Conservation (phyloP, 2,888 invertebrate genomes). For the Hemithea aestivaria region DNA sequence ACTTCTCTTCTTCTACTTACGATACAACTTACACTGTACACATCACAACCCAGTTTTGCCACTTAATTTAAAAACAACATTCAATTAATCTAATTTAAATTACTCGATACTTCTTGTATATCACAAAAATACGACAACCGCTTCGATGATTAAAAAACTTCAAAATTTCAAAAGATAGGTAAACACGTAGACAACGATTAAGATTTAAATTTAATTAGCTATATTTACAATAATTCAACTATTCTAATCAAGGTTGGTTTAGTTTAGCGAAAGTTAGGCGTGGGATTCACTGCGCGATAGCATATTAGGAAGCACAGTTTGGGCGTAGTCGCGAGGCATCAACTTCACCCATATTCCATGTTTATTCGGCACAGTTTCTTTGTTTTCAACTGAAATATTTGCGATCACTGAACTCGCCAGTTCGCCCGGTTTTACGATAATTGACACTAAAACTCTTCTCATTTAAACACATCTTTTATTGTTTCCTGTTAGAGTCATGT, state of each 20-base stretch:
- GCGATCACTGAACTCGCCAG: slow-evolving; percentile 57
- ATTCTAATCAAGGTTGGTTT: slow-evolving; percentile 29
- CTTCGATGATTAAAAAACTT: slow-evolving; percentile 70
- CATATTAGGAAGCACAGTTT: slow-evolving; percentile 70
- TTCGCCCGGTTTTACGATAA: slow-evolving; percentile 56
- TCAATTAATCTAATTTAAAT: slow-evolving; percentile 24
- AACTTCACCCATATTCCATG: slow-evolving; percentile 77
- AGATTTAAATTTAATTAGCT: slow-evolving; percentile 35
- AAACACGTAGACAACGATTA: slow-evolving; percentile 65
- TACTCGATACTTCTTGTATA: slow-evolving; percentile 49
- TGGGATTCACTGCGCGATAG: slow-evolving; percentile 52
- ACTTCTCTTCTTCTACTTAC: slow-evolving; percentile 51
- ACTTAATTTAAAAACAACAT: slow-evolving; percentile 52
- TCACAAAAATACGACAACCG: slow-evolving; percentile 80
- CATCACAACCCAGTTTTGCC: slow-evolving; percentile 79
- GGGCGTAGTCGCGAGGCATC: slow-evolving; percentile 34
- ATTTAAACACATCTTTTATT: slow-evolving; percentile 73
- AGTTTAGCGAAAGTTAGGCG: slow-evolving; percentile 24
- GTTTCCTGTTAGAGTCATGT: slow-evolving; percentile 54
- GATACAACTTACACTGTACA: slow-evolving; percentile 67
- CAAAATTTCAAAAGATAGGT: slow-evolving; percentile 49
- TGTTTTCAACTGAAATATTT: slow-evolving; percentile 67
- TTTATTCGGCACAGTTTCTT: slow-evolving; percentile 54
- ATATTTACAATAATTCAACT: slow-evolving; percentile 44
- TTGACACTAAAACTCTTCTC: slow-evolving; percentile 50